Percentiles rank a stretch among this genome's conserved stretches.
Conservation (phyloP, 2,113 vertebrate genomes). For the Psittacula cyanocephala region DNA sequence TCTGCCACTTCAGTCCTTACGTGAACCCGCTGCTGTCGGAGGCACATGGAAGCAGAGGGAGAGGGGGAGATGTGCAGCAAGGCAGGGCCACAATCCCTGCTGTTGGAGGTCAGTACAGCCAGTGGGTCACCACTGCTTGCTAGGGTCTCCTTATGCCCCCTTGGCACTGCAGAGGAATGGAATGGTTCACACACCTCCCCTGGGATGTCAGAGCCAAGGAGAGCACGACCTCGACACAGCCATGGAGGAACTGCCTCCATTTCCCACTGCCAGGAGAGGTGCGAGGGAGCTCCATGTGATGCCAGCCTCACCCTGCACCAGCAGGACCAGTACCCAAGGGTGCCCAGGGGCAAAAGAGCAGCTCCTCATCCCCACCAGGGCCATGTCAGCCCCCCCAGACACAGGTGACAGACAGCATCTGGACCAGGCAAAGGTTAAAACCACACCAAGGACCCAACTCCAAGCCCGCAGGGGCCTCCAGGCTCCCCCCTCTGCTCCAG, state of each 20-base stretch:
- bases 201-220: accelerated
- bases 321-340: accelerated
- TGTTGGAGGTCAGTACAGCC: accelerated
- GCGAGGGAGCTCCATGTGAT: accelerated
- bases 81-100: background rate
- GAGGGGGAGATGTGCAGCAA: accelerated
- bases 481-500: background rate
- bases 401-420: background rate
- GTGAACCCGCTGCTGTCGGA: accelerated
- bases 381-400: accelerated
- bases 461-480: background rate
- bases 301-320: accelerated
- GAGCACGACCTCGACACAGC: accelerated
- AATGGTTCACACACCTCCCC: no score
- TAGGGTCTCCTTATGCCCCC: no score
- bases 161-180: accelerated
- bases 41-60: accelerated
- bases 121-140: accelerated
- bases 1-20: background rate
- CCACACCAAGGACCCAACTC: background rate
- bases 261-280: background rate
- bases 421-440: background rate
- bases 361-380: background rate
- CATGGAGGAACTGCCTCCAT: accelerated
- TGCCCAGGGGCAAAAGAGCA: accelerated